These are phyloP conservation scores for Chesias legatella DNA, from an alignment of 2,888 invertebrate genomes.

Conservation along the genomic window DNA sequence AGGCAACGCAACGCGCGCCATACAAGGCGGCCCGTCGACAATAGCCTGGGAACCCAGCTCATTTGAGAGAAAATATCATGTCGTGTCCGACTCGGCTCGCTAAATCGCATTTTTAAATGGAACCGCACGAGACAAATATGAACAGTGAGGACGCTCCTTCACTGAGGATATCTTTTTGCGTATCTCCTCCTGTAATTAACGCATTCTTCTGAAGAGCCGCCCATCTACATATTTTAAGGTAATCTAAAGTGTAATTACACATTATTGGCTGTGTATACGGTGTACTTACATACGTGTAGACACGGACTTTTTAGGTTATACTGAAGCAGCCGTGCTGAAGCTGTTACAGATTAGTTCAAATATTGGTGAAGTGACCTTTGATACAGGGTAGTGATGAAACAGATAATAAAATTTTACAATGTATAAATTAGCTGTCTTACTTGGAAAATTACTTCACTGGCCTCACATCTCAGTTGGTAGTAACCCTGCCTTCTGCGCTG, in stretches of 20 bases:
- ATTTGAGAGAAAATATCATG: constrained; percentile 77
- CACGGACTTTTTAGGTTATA: too few relatives aligned
- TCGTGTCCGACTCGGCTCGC: constrained; percentile 53
- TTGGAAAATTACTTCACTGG: too few relatives aligned
- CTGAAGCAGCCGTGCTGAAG: too few relatives aligned
- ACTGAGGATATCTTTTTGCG: constrained; percentile 27
- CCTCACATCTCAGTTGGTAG: too few relatives aligned
- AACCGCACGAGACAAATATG: constrained; percentile 50
- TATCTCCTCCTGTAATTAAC: constrained; percentile 24
- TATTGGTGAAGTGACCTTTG: too few relatives aligned
- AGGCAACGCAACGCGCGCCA: constrained; percentile 49
- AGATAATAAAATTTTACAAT: too few relatives aligned
- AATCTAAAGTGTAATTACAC: constrained; percentile 14
- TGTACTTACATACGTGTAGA: too few relatives aligned
- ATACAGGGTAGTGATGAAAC: too few relatives aligned
- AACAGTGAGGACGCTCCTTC: constrained; percentile 26
- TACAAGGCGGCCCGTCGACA: constrained; percentile 72
- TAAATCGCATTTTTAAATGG: constrained; percentile 70
- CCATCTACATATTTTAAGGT: constrained; percentile 23
- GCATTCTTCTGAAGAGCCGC: constrained; percentile 19
- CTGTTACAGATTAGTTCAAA: too few relatives aligned
- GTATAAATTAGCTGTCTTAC: too few relatives aligned
- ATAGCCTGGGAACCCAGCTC: constrained; percentile 77
- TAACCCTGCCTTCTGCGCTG: too few relatives aligned
- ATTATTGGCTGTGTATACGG: not conserved